Percentiles rank a stretch among this genome's conserved stretches.
These are phyloP conservation scores for Agrilus planipennis DNA, from an alignment of 1,140 invertebrate species.

Conservation along the genomic window DNA sequence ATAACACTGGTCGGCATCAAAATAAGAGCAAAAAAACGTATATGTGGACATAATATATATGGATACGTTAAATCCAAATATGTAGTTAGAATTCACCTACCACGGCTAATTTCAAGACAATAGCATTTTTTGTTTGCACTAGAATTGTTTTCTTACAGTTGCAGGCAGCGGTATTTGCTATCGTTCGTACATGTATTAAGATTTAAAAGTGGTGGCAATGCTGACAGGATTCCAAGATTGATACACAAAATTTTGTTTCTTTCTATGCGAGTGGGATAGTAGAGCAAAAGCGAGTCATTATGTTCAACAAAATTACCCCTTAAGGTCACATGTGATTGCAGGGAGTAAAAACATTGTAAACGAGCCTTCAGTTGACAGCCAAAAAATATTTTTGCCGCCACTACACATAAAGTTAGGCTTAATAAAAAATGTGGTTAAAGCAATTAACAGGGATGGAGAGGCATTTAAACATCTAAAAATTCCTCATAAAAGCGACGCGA, in stretches of 20 bases:
- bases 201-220: slow-evolving; percentile 29
- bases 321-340: slow-evolving; percentile 17
- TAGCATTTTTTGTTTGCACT: too few species aligned
- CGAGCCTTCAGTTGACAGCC: slow-evolving; percentile 22
- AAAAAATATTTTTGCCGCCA: slow-evolving; percentile 27
- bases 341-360: slow-evolving; percentile 26
- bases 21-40: too few species aligned
- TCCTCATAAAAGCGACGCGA: too few species aligned
- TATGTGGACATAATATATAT: too few species aligned
- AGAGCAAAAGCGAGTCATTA: slow-evolving; percentile 28
- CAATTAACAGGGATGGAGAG: slow-evolving; percentile 22
- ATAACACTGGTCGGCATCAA: too few species aligned
- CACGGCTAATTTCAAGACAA: too few species aligned
- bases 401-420: slow-evolving; percentile 30
- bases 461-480: too few species aligned
- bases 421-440: slow-evolving; percentile 33
- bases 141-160: too few species aligned
- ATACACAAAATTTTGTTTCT: slow-evolving; percentile 33
- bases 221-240: slow-evolving; percentile 30
- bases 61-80: too few species aligned
- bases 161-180: too few species aligned
- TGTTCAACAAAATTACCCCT: slow-evolving; percentile 21
- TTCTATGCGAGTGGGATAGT: slow-evolving; percentile 34
- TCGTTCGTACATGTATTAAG: slow-evolving; percentile 25
- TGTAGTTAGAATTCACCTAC: too few species aligned